A percentile compares a stretch with the other conserved stretches of the same genome.
Evolutionary conservation across 1,140 invertebrate genomes (phyloP).

Genomic region (Dufourea novaeangliae): DNA sequence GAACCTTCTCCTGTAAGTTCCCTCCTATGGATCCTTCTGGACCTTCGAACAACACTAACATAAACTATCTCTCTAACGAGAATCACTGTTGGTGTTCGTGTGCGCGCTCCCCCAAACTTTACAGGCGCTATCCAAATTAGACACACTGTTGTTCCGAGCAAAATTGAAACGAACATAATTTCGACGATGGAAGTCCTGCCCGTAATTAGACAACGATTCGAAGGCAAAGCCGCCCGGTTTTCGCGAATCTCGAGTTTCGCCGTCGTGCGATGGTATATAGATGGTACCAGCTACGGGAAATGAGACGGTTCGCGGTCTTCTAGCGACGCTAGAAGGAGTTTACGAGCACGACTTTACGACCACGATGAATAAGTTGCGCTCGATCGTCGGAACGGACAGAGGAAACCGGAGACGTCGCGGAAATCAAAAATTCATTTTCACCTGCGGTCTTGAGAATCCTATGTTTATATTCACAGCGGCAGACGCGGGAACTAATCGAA

Average conservation of each 20-base stretch:
- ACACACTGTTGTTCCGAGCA: neutral
- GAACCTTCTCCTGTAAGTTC: too few relatives aligned
- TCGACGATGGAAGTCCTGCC: too few relatives aligned
- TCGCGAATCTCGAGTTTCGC: neutral
- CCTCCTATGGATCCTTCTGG: too few relatives aligned
- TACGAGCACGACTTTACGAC: slow-evolving; percentile 64
- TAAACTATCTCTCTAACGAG: neutral
- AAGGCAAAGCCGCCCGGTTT: neutral
- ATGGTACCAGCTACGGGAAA: neutral
- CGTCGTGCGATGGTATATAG: too few relatives aligned
- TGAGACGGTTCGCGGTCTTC: neutral
- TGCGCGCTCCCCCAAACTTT: neutral
- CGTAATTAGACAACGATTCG: neutral
- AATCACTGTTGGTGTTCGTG: neutral
- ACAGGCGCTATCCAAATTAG: neutral
- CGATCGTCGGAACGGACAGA: slow-evolving; percentile 48
- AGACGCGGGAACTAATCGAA: neutral
- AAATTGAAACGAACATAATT: neutral
- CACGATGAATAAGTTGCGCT: slow-evolving; percentile 67
- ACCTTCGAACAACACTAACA: neutral
- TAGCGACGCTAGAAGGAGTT: slow-evolving; percentile 33
- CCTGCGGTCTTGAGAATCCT: neutral
- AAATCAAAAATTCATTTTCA: slow-evolving; percentile 69
- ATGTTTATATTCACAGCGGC: slow-evolving; percentile 27
- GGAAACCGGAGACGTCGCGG: slow-evolving; percentile 21